Evolutionary conservation across 2,888 invertebrate species (phyloP).

Genomic region (Beris morrisii): DNA sequence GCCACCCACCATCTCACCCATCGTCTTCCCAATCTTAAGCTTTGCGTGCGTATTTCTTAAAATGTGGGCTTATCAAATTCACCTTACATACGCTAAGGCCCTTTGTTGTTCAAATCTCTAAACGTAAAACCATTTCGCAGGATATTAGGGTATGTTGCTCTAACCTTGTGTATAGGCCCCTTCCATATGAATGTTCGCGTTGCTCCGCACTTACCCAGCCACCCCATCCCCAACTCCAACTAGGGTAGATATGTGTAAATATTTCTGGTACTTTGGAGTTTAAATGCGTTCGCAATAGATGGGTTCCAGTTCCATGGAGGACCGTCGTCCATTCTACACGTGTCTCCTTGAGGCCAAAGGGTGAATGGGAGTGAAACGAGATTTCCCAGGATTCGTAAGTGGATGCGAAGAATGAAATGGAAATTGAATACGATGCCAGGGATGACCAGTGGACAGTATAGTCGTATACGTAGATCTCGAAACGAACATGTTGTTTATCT

Average conservation of each 20-base stretch:
- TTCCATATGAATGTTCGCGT: neutral
- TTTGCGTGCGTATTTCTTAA: neutral
- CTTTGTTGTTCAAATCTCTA: conserved; percentile 24
- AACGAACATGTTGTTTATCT: conserved; percentile 27
- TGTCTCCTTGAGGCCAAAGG: conserved; percentile 25
- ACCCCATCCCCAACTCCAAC: too few relatives aligned
- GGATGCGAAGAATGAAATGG: conserved; percentile 24
- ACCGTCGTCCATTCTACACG: conserved; percentile 9
- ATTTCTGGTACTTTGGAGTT: conserved; percentile 8
- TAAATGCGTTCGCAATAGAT: conserved; percentile 18
- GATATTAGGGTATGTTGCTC: conserved; percentile 2
- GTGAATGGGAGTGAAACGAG: conserved; percentile 24
- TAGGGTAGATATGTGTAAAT: neutral
- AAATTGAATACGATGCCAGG: conserved; percentile 19
- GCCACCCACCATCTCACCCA: too few relatives aligned
- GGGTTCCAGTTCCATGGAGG: conserved; percentile 3
- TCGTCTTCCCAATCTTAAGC: neutral
- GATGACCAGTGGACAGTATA: conserved; percentile 12
- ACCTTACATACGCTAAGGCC: neutral
- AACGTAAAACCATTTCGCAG: conserved; percentile 14
- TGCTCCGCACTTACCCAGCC: too few relatives aligned
- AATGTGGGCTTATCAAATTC: conserved; percentile 19
- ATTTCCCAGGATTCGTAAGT: conserved; percentile 24
- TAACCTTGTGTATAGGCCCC: neutral
- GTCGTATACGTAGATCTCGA: neutral